phyloP scores from a whole-genome alignment of 2,888 invertebrate genomes.

The Campoplex capitator region DNA sequence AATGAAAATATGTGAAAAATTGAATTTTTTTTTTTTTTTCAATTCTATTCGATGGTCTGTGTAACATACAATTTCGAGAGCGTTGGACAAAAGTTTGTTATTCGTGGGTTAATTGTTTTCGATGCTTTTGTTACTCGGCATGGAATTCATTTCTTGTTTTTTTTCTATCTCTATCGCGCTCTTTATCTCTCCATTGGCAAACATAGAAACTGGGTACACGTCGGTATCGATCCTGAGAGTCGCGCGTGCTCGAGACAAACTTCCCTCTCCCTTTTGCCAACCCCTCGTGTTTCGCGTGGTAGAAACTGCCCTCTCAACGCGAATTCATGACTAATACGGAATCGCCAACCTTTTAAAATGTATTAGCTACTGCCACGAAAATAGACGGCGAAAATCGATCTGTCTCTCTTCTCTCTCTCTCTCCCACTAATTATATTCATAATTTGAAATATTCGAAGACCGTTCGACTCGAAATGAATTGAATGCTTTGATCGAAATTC shows the following conservation, averaged over 20 bases:
- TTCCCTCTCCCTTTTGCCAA: constrained; percentile 50
- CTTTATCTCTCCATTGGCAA: constrained; percentile 46
- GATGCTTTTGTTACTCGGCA: neutral
- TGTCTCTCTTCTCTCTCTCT: constrained; percentile 57
- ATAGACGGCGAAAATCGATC: constrained; percentile 43
- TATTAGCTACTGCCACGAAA: constrained; percentile 42
- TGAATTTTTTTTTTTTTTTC: neutral
- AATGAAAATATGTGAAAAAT: neutral
- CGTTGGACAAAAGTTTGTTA: neutral
- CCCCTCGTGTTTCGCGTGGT: constrained; percentile 59
- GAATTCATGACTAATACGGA: constrained; percentile 74
- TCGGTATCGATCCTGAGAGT: constrained; percentile 78
- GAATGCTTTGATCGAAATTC: neutral
- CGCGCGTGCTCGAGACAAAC: constrained; percentile 78
- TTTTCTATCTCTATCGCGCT: constrained; percentile 48
- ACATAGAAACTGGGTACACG: constrained; percentile 56
- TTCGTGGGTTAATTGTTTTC: neutral
- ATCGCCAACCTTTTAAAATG: constrained; percentile 62
- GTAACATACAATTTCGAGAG: neutral
- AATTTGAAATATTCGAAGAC: neutral
- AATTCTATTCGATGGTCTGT: neutral
- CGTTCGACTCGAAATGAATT: neutral
- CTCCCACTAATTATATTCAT: constrained; percentile 2
- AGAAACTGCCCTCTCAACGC: constrained; percentile 53
- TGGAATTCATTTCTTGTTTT: constrained; percentile 37